Evolutionary conservation across 2,888 invertebrate species (phyloP).

Genomic region (Vannuccia rotundouncinata): DNA sequence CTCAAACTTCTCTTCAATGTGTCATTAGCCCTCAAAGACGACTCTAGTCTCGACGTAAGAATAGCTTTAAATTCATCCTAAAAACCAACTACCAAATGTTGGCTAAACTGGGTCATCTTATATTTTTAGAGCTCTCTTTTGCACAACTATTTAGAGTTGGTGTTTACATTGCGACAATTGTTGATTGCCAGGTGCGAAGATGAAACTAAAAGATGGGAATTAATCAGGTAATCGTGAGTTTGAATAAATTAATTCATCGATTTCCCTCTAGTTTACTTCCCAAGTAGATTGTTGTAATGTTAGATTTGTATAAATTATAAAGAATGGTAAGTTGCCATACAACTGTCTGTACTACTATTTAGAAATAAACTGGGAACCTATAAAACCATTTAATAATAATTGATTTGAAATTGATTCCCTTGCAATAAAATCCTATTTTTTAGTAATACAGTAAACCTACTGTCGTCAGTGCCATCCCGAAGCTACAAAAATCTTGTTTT

Average conservation of each 20-base stretch:
- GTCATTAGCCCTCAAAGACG: conserved; percentile 47
- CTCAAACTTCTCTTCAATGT: conserved; percentile 59
- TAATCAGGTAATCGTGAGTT: background rate
- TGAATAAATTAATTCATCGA: too few species aligned
- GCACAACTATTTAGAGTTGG: background rate
- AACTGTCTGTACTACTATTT: too few species aligned
- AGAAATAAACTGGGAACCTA: too few species aligned
- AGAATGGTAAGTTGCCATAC: too few species aligned
- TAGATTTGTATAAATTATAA: too few species aligned
- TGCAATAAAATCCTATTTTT: too few species aligned
- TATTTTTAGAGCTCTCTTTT: background rate
- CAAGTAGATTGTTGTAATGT: too few species aligned
- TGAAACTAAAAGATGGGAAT: background rate
- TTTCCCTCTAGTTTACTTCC: too few species aligned
- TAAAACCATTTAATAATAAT: too few species aligned
- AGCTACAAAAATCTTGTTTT: conserved; percentile 1
- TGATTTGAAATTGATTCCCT: too few species aligned
- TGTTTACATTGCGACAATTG: background rate
- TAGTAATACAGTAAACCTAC: background rate
- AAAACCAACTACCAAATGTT: too few species aligned
- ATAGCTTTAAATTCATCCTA: too few species aligned
- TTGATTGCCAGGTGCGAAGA: background rate
- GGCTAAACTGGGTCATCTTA: background rate
- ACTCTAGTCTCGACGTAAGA: background rate
- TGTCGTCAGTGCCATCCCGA: background rate